Conservation (phyloP, 2,888 invertebrate genomes). For the Xestia rhomboidea region DNA sequence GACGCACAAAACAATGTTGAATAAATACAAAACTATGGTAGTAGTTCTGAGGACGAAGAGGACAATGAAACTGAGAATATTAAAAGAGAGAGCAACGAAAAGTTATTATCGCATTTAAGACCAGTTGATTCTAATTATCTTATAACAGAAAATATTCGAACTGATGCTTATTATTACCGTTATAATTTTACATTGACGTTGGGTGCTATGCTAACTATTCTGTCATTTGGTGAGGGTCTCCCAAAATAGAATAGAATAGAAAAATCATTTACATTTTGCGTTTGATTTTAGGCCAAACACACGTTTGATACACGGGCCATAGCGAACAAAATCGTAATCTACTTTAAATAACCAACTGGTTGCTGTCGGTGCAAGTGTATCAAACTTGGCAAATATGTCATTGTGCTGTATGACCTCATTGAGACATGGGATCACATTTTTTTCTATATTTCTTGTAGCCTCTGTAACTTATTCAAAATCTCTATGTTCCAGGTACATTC, state of each 20-base stretch:
- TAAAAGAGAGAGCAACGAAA: slow-evolving; percentile 83
- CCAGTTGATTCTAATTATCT: slow-evolving; percentile 90
- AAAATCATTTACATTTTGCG: too few relatives aligned
- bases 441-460: neutral
- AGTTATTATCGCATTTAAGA: slow-evolving; percentile 88
- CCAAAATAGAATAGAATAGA: too few relatives aligned
- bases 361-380: too few relatives aligned
- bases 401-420: neutral
- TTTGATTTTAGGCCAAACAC: too few relatives aligned
- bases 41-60: slow-evolving; percentile 93
- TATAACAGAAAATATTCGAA: too few relatives aligned
- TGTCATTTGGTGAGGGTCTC: too few relatives aligned
- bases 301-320: too few relatives aligned
- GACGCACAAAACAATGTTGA: slow-evolving; percentile 90
- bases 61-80: slow-evolving; percentile 84
- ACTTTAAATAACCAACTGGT: too few relatives aligned
- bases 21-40: slow-evolving; percentile 94
- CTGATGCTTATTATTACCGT: too few relatives aligned
- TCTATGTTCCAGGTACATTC: neutral
- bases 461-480: neutral
- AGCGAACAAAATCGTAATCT: too few relatives aligned
- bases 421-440: neutral
- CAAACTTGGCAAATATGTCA: neutral
- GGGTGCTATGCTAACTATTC: too few relatives aligned
- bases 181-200: too few relatives aligned